Percentiles rank a stretch among this genome's conserved stretches.
Evolutionary conservation across 2,888 invertebrate species (phyloP).

Genomic region (Antheraea yamamai): DNA sequence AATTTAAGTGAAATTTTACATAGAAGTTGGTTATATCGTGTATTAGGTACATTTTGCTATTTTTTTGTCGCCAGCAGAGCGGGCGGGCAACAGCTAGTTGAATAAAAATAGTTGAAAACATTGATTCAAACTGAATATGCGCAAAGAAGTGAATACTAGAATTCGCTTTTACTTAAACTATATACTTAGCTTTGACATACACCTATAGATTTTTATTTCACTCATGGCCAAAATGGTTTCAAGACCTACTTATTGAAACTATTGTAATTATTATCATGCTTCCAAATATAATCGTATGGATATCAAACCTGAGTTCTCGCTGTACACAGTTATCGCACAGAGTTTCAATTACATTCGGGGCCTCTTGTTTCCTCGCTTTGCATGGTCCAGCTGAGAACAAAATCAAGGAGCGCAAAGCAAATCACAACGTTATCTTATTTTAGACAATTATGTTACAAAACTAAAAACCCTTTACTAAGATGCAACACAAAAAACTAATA

Average conservation of each 20-base stretch:
- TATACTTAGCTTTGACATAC: background rate
- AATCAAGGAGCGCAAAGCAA: slow-evolving; percentile 72
- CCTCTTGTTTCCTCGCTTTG: slow-evolving; percentile 58
- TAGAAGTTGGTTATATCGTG: background rate
- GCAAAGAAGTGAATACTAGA: background rate
- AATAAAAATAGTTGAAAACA: too few species aligned
- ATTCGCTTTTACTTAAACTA: background rate
- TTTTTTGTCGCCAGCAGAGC: background rate
- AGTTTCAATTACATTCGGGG: slow-evolving; percentile 42
- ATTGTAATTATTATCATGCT: slow-evolving; percentile 2
- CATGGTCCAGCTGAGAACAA: slow-evolving; percentile 73
- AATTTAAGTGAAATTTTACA: background rate
- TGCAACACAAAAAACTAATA: slow-evolving; percentile 4
- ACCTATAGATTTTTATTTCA: background rate
- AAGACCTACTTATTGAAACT: background rate
- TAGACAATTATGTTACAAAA: background rate
- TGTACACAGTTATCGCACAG: slow-evolving; percentile 62
- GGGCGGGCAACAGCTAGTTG: background rate
- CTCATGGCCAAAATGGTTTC: background rate
- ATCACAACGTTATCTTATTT: slow-evolving; percentile 31
- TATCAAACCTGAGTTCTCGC: slow-evolving; percentile 65
- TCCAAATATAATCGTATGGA: slow-evolving; percentile 41
- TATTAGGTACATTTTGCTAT: background rate
- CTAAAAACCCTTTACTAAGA: slow-evolving; percentile 9
- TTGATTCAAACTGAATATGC: background rate